These are phyloP conservation scores for Orthonyx spaldingii DNA, from an alignment of 2,113 vertebrate genomes.

Conservation along the genomic window DNA sequence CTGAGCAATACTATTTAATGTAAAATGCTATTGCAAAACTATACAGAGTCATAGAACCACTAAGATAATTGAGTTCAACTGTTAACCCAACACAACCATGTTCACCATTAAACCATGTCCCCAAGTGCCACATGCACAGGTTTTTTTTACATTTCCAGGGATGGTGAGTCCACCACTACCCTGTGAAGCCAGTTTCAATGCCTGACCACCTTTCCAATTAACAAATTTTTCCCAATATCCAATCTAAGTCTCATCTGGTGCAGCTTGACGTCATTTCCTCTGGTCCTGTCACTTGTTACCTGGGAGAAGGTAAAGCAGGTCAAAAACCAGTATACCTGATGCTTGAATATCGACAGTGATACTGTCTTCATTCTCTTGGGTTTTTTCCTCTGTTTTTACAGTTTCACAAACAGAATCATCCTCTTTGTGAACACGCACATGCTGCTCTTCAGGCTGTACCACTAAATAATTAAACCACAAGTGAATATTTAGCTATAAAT, in stretches of 20 bases:
- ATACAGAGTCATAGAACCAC: neutral
- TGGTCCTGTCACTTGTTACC: neutral
- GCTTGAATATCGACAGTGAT: constrained; percentile 53
- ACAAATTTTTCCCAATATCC: neutral
- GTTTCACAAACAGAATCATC: constrained; percentile 13
- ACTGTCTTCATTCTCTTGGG: neutral
- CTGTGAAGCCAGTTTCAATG: neutral
- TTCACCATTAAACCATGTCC: neutral
- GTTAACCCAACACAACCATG: neutral
- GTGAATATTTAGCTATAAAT: neutral
- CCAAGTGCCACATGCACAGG: neutral
- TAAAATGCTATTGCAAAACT: neutral
- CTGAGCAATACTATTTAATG: neutral
- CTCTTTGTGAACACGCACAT: neutral
- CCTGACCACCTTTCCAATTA: neutral
- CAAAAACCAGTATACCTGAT: constrained; percentile 59
- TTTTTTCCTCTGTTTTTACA: neutral
- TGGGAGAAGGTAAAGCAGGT: neutral
- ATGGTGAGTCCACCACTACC: neutral
- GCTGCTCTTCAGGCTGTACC: neutral
- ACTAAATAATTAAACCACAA: neutral
- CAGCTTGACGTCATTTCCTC: neutral
- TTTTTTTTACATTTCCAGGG: neutral
- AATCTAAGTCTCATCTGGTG: neutral
- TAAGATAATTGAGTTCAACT: neutral